Conservation (phyloP, 2,113 vertebrate genomes). For the Promerops cafer region DNA sequence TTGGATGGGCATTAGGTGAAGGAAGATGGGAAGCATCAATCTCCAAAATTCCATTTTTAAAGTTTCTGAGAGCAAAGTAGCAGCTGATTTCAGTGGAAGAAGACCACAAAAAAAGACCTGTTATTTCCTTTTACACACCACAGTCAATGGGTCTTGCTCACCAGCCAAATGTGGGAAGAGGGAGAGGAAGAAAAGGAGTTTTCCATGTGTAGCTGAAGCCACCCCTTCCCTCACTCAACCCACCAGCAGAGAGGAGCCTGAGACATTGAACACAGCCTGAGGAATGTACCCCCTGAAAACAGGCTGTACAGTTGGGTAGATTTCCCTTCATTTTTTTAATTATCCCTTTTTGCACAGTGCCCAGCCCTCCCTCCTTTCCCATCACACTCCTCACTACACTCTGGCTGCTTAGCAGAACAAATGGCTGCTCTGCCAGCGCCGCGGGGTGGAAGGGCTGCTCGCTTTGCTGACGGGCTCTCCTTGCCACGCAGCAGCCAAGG, state of each 20-base stretch:
- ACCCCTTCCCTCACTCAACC: not conserved
- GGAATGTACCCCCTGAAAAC: not conserved
- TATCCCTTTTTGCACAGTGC: not conserved
- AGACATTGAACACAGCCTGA: not conserved
- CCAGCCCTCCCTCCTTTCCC: slow-evolving; percentile 16
- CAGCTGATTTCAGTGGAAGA: not conserved
- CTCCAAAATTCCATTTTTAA: not conserved
- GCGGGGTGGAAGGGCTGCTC: not conserved
- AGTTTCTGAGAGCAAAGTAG: not conserved
- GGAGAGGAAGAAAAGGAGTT: not conserved
- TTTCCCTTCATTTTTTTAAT: not conserved
- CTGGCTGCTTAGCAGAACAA: slow-evolving; percentile 7
- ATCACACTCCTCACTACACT: slow-evolving; percentile 21
- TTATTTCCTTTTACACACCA: not conserved
- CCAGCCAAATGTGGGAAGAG: not conserved
- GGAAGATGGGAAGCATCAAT: not conserved
- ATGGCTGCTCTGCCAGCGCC: not conserved
- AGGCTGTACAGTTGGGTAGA: accelerated
- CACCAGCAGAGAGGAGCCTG: not conserved
- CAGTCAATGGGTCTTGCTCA: not conserved
- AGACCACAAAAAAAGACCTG: not conserved
- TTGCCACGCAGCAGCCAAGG: not conserved
- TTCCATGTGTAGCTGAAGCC: not conserved
- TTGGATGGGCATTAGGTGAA: not conserved
- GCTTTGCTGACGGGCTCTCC: not conserved